A percentile compares a stretch with the other conserved stretches of the same genome.
Evolutionary conservation across 2,113 vertebrate genomes (phyloP).

Genomic region (Corydoras sp.): DNA sequence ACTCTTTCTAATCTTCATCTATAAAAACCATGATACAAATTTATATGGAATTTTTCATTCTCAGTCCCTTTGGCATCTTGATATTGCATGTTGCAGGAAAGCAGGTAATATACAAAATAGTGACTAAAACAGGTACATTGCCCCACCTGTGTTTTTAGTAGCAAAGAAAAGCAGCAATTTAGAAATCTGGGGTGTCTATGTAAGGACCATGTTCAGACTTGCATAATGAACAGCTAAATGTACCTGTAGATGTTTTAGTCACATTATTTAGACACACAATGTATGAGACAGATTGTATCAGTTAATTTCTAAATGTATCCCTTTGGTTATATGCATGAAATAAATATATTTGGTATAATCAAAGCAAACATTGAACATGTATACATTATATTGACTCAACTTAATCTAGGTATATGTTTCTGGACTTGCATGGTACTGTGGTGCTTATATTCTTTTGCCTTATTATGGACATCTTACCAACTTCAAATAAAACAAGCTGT

Average conservation of each 20-base stretch:
- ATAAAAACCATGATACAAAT: constrained; percentile 16
- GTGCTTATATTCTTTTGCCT: constrained; percentile 33
- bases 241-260: no score
- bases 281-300: no score
- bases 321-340: no score
- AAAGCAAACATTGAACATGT: no score
- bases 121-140: constrained; percentile 1
- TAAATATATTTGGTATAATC: no score
- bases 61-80: constrained; percentile 28
- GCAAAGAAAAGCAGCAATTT: constrained; percentile 10
- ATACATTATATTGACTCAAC: no score
- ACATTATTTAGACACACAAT: no score
- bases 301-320: no score
- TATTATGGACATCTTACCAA: constrained; percentile 19
- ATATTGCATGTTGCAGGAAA: constrained; percentile 47
- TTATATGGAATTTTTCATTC: constrained; percentile 12
- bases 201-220: neutral
- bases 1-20: constrained; percentile 10
- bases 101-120: constrained; percentile 40
- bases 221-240: neutral
- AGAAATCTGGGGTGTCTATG: neutral
- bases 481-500: constrained; percentile 55
- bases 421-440: constrained; percentile 11
- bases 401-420: no score
- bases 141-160: constrained; percentile 7